A percentile compares a stretch with the other conserved stretches of the same genome.
phyloP scores from a whole-genome alignment of 2,888 invertebrate species.

The Amorpha juglandis region DNA sequence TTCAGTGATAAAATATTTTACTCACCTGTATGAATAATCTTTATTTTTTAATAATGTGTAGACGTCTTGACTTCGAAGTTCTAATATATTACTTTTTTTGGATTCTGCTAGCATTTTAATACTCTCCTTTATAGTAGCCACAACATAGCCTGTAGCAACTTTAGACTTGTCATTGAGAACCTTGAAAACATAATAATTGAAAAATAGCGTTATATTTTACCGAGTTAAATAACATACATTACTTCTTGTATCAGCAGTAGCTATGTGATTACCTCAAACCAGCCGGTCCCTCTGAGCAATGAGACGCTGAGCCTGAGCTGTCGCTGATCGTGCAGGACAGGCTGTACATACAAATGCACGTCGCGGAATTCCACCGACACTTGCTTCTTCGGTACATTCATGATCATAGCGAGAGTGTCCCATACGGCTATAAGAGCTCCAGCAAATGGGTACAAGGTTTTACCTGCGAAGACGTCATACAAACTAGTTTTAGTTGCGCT shows the following conservation, averaged over 20 bases:
- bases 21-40: conserved; percentile 47
- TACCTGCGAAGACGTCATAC: conserved; percentile 62
- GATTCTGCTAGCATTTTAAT: background rate
- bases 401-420: conserved; percentile 86
- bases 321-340: conserved; percentile 81
- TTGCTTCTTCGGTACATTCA: conserved; percentile 81
- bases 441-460: conserved; percentile 90
- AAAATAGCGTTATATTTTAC: too few species aligned
- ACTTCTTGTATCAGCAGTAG: too few species aligned
- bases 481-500: background rate
- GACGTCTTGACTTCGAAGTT: conserved; percentile 39
- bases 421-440: conserved; percentile 88
- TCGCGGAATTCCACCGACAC: conserved; percentile 87
- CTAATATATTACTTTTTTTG: background rate
- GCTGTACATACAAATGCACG: conserved; percentile 84
- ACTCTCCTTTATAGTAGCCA: background rate
- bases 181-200: conserved; percentile 7
- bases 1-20: background rate
- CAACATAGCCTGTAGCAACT: conserved; percentile 32
- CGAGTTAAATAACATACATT: too few species aligned
- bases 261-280: conserved; percentile 68
- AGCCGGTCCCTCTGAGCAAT: conserved; percentile 84
- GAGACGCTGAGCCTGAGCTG: conserved; percentile 79
- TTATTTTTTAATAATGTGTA: conserved; percentile 45
- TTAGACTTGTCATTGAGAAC: conserved; percentile 26